Evolutionary conservation across 2,113 vertebrate species (phyloP), one percentile per base, ranked within the genome.

Genomic region (Benitochromis conjunctus): DNA sequence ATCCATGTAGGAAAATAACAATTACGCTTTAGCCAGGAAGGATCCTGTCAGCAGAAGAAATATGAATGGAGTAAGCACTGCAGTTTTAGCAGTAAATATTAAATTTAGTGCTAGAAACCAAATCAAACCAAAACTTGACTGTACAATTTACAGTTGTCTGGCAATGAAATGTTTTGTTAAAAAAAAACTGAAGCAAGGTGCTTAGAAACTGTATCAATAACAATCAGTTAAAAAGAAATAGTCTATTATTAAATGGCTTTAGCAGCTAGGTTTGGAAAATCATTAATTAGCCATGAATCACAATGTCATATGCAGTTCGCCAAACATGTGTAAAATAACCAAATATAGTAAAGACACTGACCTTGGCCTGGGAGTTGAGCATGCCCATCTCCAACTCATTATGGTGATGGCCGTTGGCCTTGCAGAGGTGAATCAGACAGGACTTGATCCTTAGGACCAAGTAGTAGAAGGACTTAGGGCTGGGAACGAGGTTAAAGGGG

Each of bases 391-490:
- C 98, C 80, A 98, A 92, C 94, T 99, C 98, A 57, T 96, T 98
- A 95, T 95, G 98, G 91, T 89, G 97, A 96, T 93, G 97, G 94
- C 97, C 94, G 90, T 97, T 98, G 81, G 96, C 97, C 95, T 98
- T 98, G 94, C 98, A 99, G 92, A 99, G 96, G 91, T 88, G 96
- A 91, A 99, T 96, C 93, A 99, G 97, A 96, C 98, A 97, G 94
- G 96, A 95, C 96, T 98, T 98, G 93, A 97, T 97, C 95, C 96
- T 97, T 89, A 99, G 96, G 94, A 97, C 97, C 95, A 99, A 95
- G 96, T 99, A 99, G 95, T 98, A 99, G 97, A 98, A 98, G 60
- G 98, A 99, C 93, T 99, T 99, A 56, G 98, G 98, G 87, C 98
- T 99, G 93, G 98, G 98, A 92, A 99, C 98, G 94, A 99, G 96